Base-by-base conservation (phyloP, 2,888 invertebrate genomes). In the Amblyjoppa proteus region DNA sequence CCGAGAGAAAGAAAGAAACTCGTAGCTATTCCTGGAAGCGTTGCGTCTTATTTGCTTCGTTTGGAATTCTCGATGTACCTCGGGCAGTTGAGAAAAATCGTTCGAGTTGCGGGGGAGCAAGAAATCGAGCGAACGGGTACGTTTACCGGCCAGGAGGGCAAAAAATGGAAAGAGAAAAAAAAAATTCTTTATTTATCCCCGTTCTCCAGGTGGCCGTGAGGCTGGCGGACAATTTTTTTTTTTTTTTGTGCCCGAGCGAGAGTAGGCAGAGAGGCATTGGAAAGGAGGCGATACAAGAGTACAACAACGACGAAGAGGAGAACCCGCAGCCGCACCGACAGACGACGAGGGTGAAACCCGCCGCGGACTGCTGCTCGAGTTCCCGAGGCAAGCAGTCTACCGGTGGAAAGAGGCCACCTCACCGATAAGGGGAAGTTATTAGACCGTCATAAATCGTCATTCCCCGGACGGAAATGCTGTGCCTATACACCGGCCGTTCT, bases 401-500 rank as follows among this genome's bases (percentile, higher is more conserved):
- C 76, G 73, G 56, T 81, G 82, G 77, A 85, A 84, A 77, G 81
- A 80, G 75, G 81, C 83, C 41, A 83, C 49, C 84, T 81, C 77
- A 49, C 82, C 64, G 87, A 88, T 88, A 87, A 84, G 84, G 83
- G 87, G 84, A 88, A 87, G 88, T 88, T 88, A 87, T 88, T 87
- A 86, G 88, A 87, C 86, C 81, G 87, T 84, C 84, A 88, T 87
- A 86, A 88, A 87, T 88, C 86, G 87, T 88, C 81, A 86, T 88
- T 86, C 87, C 83, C 58, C 79, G 86, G 80, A 79, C 85, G 87
- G 87, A 88, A 88, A 87, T 84, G 82, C 82, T 81, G 81, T 83
- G 81, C 86, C 85, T 85, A 85, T 75, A 80, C 82, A 80, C 61
- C 64, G 38, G 38, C 28, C 79, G 61, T 71, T 80, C 71, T 70